These are phyloP conservation scores for Drosophila testacea DNA, from an alignment of 2,888 invertebrate genomes.

Conservation along the genomic window DNA sequence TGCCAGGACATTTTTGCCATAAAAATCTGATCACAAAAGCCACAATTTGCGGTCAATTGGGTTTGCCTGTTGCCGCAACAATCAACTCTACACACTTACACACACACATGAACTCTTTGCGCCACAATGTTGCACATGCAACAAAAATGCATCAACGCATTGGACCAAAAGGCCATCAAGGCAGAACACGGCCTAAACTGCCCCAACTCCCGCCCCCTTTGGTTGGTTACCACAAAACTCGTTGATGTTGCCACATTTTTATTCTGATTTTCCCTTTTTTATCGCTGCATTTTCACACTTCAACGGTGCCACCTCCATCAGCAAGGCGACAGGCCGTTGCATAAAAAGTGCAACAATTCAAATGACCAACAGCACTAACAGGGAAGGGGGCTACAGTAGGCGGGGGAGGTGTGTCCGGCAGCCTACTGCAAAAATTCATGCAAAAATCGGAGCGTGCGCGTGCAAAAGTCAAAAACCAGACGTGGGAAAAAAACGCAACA, in stretches of 20 bases:
- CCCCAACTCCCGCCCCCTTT: neutral
- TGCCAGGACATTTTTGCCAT: slow-evolving; percentile 42
- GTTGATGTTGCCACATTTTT: slow-evolving; percentile 50
- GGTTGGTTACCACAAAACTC: slow-evolving; percentile 23
- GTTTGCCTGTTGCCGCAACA: slow-evolving; percentile 75
- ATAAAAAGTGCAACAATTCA: slow-evolving; percentile 80
- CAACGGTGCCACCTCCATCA: slow-evolving; percentile 53
- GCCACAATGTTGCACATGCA: slow-evolving; percentile 68
- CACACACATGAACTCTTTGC: slow-evolving; percentile 13
- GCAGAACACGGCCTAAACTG: slow-evolving; percentile 42
- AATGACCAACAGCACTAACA: slow-evolving; percentile 54
- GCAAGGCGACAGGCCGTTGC: slow-evolving; percentile 65
- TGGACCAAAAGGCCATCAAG: slow-evolving; percentile 55
- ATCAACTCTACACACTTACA: slow-evolving; percentile 52
- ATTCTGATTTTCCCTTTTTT: slow-evolving; percentile 27
- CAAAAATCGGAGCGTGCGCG: slow-evolving; percentile 66
- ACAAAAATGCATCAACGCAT: slow-evolving; percentile 74
- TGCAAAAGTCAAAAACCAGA: slow-evolving; percentile 36
- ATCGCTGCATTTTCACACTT: slow-evolving; percentile 78
- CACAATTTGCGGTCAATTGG: slow-evolving; percentile 81
- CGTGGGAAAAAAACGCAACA: slow-evolving; percentile 60
- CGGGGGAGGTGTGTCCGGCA: slow-evolving; percentile 13
- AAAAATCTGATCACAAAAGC: slow-evolving; percentile 78
- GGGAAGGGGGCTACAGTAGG: neutral
- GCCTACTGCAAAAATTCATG: slow-evolving; percentile 78